phyloP scores from a whole-genome alignment of 2,888 invertebrate genomes.

The Erebia palarica region DNA sequence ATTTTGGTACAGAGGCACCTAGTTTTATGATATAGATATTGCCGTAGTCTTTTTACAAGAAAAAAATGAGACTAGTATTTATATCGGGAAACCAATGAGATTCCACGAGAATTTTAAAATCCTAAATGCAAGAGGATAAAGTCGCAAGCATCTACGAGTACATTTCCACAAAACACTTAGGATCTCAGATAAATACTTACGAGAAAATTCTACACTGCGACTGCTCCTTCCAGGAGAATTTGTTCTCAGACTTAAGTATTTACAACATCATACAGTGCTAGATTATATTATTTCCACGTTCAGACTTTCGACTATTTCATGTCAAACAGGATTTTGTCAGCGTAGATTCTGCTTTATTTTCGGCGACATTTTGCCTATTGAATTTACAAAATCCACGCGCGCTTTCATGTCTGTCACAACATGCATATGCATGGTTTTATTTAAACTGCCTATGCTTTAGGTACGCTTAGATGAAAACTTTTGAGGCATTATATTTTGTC shows the following conservation, averaged over 20 bases:
- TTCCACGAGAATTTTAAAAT: too few species aligned
- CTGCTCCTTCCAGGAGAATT: not conserved
- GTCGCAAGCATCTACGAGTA: too few species aligned
- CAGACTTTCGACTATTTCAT: constrained; percentile 18
- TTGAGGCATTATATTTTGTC: constrained; percentile 10
- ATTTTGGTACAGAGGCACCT: too few species aligned
- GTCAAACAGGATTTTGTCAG: constrained; percentile 23
- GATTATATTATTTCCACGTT: constrained; percentile 2
- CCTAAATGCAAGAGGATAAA: too few species aligned
- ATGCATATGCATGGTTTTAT: constrained; percentile 76
- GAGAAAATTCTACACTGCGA: not conserved
- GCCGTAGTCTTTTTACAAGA: too few species aligned
- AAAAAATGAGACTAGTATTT: too few species aligned
- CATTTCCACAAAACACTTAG: not conserved
- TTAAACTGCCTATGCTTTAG: constrained; percentile 67
- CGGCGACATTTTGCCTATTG: constrained; percentile 51
- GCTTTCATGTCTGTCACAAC: constrained; percentile 59
- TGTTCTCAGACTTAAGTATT: not conserved
- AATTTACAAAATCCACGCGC: constrained; percentile 67
- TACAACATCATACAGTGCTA: not conserved
- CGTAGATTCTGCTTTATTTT: constrained; percentile 22
- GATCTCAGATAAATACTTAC: not conserved
- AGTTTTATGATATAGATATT: too few species aligned
- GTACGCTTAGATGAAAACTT: constrained; percentile 41
- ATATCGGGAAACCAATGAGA: too few species aligned